phyloP scores from a whole-genome alignment of 2,888 invertebrate species.

The Eurytoma californica region DNA sequence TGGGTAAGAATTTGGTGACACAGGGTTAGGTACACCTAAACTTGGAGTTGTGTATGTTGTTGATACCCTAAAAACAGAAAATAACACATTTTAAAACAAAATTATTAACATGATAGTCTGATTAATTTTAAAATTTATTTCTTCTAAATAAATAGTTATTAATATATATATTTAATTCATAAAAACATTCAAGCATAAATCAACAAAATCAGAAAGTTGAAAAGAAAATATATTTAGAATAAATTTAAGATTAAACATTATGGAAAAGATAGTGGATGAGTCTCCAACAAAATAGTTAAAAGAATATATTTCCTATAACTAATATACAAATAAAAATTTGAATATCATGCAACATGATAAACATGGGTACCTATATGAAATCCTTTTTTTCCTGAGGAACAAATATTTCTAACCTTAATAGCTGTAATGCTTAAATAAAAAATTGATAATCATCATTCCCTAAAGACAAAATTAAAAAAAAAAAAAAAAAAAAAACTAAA shows the following conservation, averaged over 20 bases:
- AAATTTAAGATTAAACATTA: slow-evolving; percentile 9
- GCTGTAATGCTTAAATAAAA: slow-evolving; percentile 7
- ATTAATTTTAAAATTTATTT: slow-evolving; percentile 7
- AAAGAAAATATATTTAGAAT: slow-evolving; percentile 8
- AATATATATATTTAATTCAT: slow-evolving; percentile 10
- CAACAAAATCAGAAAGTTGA: slow-evolving; percentile 24
- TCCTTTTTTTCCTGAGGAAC: slow-evolving; percentile 1
- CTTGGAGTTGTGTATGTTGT: slow-evolving; percentile 75
- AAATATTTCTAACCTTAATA: neutral
- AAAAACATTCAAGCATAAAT: slow-evolving; percentile 39
- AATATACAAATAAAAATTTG: slow-evolving; percentile 13
- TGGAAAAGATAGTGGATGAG: slow-evolving; percentile 56
- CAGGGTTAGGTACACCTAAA: slow-evolving; percentile 71
- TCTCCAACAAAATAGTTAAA: slow-evolving; percentile 51
- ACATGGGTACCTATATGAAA: neutral
- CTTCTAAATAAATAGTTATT: neutral
- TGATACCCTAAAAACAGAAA: slow-evolving; percentile 73
- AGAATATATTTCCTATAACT: slow-evolving; percentile 14
- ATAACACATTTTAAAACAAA: slow-evolving; percentile 51
- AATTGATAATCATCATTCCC: slow-evolving; percentile 21
- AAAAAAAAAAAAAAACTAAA: neutral
- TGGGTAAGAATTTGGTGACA: slow-evolving; percentile 71
- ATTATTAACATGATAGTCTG: neutral
- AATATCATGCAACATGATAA: slow-evolving; percentile 42
- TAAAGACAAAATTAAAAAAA: too few relatives aligned